Base-by-base conservation (phyloP, 2,888 invertebrate genomes). In the Synanthedon tipuliformis region DNA sequence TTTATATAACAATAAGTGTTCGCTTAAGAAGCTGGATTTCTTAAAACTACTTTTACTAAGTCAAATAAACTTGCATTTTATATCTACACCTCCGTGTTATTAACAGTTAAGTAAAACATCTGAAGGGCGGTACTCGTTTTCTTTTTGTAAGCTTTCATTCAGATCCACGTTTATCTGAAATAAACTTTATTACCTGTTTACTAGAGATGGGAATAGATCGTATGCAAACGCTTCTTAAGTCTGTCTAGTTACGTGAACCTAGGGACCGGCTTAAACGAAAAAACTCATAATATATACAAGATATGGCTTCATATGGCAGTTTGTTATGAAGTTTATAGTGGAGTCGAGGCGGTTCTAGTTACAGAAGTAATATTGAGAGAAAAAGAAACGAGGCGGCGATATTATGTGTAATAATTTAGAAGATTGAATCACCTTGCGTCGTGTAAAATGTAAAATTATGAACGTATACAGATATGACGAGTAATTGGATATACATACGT, bases 311-410 rank as follows among this genome's bases (percentile, higher is more conserved):
- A 73, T 73, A 73, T 78, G 82, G 84, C 84, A 84, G 85, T 88
- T 85, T 83, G 84, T 88, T 86, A 82, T 79, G 80, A 81, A 82
- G 78, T 88, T 88, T 88, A 88, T 87, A 78, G 83, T 80, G 75
- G 61, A 75, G 69, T 70, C 75, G 75, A 70, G 71, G 67, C 68
- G 77, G 71, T 78, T 81, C 79, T 82, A 81, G 81, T 79, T 81
- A 81, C 81, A 76, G 66, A 72, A 66, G 74, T 71, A 72, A 72
- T 71, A 69, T 12, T 12, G 16, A 68, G 62, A 75, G 65, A 73
- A 81, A 78, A 78, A 75, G 69, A 59, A 55, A 61, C 52, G 62
- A 65, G 65, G 66, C 69, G 66, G 67, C 63, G 70, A 66, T 67
- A 71, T 75, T 74, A 75, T 70, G 70, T 71, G 71, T 81, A 76